Evolutionary conservation across 2,888 invertebrate genomes (phyloP).

Genomic region (Heliconius aoede): DNA sequence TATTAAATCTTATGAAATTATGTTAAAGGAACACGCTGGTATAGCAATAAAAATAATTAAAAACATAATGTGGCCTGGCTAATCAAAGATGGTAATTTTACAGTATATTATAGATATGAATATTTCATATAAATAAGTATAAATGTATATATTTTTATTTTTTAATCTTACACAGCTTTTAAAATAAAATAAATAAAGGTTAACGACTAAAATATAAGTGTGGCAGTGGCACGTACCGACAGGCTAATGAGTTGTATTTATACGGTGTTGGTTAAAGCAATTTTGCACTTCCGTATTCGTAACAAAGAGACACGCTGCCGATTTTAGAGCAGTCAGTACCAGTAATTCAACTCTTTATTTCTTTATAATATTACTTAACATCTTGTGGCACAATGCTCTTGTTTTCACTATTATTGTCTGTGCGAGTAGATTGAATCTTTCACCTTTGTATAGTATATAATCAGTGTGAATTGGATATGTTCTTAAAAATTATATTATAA

Average conservation of each 20-base stretch:
- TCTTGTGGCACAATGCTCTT: slow-evolving; percentile 44
- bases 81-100: neutral
- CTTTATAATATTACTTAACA: slow-evolving; percentile 52
- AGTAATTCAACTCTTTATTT: slow-evolving; percentile 51
- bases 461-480: neutral
- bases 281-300: slow-evolving; percentile 57
- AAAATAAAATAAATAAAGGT: neutral
- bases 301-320: slow-evolving; percentile 52
- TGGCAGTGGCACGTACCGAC: slow-evolving; percentile 31
- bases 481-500: neutral
- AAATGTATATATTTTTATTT: neutral
- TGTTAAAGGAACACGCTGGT: neutral
- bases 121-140: neutral
- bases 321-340: slow-evolving; percentile 50
- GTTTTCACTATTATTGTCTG: slow-evolving; percentile 35
- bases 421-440: slow-evolving; percentile 24
- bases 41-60: slow-evolving; percentile 7
- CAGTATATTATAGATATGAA: neutral
- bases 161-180: neutral
- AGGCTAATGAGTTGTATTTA: slow-evolving; percentile 48
- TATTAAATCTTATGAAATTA: neutral
- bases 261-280: slow-evolving; percentile 50
- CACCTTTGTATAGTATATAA: neutral
- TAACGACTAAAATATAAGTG: neutral
- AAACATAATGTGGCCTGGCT: neutral